Base-by-base conservation (phyloP, 1,140 invertebrate genomes). In the Sminthurinus signatus region DNA sequence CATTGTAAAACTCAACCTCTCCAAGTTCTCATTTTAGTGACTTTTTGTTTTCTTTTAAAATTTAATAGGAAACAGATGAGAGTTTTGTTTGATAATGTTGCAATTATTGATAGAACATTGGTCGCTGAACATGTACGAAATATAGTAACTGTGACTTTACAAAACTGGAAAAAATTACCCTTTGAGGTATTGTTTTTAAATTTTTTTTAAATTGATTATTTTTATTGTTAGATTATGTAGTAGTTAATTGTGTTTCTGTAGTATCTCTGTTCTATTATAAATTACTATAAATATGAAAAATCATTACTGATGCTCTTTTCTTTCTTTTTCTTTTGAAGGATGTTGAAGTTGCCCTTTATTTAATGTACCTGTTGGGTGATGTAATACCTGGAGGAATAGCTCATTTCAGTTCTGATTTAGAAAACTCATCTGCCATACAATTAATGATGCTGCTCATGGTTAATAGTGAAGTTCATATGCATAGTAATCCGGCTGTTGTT, bases 291-390 rank as follows among this genome's bases (percentile, higher is more conserved):
- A n/a, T n/a, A n/a, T n/a, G n/a, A n/a, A n/a, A n/a, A n/a, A n/a
- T n/a, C n/a, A n/a, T n/a, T n/a, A n/a, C n/a, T n/a, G n/a, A n/a
- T n/a, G n/a, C n/a, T n/a, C n/a, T 36, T 36, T 36, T 21, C 15
- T 54, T 54, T 17, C 42, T 10, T 12, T 44, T 55, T 25, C n/a
- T 60, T 46, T 64, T 67, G 43, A 67, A 77, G 62, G 81, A 83
- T 67, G 76, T 82, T 31, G 83, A 84, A 73, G 75, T 81, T 50
- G 78, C 81, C 12, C 76, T 84, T 29, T 75, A 75, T 19, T 72
- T 83, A 29, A 64, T 84, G 31, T 83, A 84, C 69, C 75, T 77
- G 54, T 67, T 83, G 21, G 82, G 81, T 29, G 82, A 84, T 74
- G 77, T 78, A 48, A 58, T 81, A 42, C 79, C 80, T 50, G 73